Evolutionary conservation across 1,140 invertebrate genomes (phyloP).

Genomic region (Temnothorax curvispinosus): DNA sequence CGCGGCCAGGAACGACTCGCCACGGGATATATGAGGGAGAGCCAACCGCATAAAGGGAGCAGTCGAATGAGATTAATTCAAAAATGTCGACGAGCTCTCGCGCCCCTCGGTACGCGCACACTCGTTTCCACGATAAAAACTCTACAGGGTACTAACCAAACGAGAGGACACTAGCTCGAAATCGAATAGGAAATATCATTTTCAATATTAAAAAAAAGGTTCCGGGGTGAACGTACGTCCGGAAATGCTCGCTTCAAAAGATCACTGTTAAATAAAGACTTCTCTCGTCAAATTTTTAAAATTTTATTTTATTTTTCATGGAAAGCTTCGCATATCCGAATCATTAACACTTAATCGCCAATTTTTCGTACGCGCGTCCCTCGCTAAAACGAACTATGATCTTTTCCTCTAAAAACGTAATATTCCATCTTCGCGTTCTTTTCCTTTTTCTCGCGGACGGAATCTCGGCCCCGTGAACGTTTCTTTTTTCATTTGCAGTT

Average conservation of each 20-base stretch:
- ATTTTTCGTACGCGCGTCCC: not conserved
- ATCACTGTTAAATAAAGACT: not conserved
- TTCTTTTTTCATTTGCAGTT: constrained; percentile 28
- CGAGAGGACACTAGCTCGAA: constrained; percentile 5
- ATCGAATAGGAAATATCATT: constrained; percentile 25
- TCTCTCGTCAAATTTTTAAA: not conserved
- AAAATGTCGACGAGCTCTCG: constrained; percentile 72
- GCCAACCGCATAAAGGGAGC: constrained; percentile 75
- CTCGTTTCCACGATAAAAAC: constrained; percentile 47
- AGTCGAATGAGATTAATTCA: constrained; percentile 82
- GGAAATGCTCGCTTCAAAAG: not conserved
- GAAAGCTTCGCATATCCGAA: not conserved
- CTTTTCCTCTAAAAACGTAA: not conserved
- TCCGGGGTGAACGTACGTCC: not conserved
- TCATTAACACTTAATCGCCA: not conserved
- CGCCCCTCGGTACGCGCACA: constrained; percentile 61
- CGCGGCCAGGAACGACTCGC: constrained; percentile 68
- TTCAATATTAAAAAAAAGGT: not conserved
- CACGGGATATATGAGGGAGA: constrained; percentile 71
- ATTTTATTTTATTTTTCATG: not conserved
- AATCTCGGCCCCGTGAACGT: constrained; percentile 18
- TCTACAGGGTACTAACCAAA: constrained; percentile 33
- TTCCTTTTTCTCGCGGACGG: not conserved
- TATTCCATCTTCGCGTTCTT: not conserved
- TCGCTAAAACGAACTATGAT: not conserved